Evolutionary conservation across 2,888 invertebrate genomes (phyloP).

Genomic region (Caenorhabditis virilis): DNA sequence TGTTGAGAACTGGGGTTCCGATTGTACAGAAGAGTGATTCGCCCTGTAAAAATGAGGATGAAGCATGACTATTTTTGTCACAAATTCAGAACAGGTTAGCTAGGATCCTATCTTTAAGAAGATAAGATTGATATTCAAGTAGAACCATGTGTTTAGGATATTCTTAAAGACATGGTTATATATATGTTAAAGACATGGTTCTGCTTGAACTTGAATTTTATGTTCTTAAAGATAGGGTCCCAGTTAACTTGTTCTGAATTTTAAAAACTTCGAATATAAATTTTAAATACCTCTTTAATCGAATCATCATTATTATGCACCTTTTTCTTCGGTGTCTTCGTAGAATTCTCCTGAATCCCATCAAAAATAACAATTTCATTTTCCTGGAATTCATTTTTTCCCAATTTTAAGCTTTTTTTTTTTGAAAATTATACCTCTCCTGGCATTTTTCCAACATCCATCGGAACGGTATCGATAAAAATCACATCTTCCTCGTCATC

Average conservation of each 20-base stretch:
- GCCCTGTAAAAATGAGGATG: conserved; percentile 5
- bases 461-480: neutral
- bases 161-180: neutral
- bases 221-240: no score
- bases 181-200: neutral
- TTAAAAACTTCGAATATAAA: neutral
- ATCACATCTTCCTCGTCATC: conserved; percentile 14
- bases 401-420: neutral
- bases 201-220: no score
- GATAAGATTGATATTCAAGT: neutral
- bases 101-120: no score
- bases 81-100: no score
- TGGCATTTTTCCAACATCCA: neutral
- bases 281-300: neutral
- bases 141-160: neutral
- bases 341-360: neutral
- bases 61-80: no score
- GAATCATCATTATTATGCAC: neutral
- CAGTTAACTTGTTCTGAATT: no score
- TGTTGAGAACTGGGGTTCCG: conserved; percentile 24
- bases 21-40: conserved; percentile 10
- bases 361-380: neutral
- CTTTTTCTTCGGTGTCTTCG: neutral
- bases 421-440: neutral
- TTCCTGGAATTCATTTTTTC: conserved; percentile 4